Conservation (phyloP, 1,140 invertebrate species). For the Lamellibrachia luymesi region DNA sequence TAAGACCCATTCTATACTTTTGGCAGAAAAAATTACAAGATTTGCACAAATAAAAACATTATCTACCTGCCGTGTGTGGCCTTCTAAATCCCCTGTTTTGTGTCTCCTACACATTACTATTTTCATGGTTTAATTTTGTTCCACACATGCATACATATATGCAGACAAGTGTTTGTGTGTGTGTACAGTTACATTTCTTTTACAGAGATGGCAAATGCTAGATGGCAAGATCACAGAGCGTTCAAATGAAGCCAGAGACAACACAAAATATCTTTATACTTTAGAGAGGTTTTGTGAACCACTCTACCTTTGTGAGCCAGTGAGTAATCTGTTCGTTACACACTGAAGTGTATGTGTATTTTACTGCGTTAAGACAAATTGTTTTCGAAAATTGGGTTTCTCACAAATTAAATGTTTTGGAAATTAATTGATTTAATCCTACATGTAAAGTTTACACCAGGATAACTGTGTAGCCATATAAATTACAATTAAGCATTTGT, state of each 20-base stretch:
- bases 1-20: too few relatives aligned
- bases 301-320: constrained; percentile 89
- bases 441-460: background rate
- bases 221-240: constrained; percentile 53
- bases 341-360: background rate
- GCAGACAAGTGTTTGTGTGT: too few relatives aligned
- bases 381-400: background rate
- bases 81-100: too few relatives aligned
- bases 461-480: background rate
- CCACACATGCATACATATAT: too few relatives aligned
- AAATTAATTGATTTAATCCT: background rate
- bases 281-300: constrained; percentile 93
- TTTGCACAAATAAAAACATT: too few relatives aligned
- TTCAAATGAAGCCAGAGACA: constrained; percentile 88
- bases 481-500: background rate
- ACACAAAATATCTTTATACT: constrained; percentile 90
- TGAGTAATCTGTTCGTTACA: constrained; percentile 46
- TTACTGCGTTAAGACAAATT: background rate
- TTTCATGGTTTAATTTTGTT: too few relatives aligned
- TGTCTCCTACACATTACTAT: too few relatives aligned
- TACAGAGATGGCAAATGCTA: constrained; percentile 53
- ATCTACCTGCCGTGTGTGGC: too few relatives aligned
- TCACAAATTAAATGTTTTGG: background rate
- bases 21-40: too few relatives aligned
- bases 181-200: background rate